These are phyloP conservation scores for Crotalus adamanteus DNA, from an alignment of 2,797 vertebrate genomes.

Conservation along the genomic window DNA sequence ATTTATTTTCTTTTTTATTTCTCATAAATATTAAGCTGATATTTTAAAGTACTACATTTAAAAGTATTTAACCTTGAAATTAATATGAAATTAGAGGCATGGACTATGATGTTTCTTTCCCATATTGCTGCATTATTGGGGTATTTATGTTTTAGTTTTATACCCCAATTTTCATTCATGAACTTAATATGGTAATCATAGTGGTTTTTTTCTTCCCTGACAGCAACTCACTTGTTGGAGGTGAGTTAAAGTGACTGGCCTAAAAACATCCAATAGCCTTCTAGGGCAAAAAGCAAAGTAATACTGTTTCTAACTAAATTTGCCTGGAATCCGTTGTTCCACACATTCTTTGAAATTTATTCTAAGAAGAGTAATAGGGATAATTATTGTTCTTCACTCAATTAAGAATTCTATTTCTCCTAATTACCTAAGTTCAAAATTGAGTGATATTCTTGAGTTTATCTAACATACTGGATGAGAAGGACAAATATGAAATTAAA, in stretches of 20 bases:
- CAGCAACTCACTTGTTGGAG: background rate
- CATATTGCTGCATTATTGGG: background rate
- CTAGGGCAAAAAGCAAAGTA: background rate
- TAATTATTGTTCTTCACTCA: background rate
- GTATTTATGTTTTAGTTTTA: background rate
- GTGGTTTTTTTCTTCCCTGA: background rate
- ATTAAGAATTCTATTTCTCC: background rate
- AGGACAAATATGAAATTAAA: background rate
- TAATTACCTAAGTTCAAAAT: background rate
- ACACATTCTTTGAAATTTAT: background rate
- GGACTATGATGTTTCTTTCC: background rate
- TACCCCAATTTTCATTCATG: background rate
- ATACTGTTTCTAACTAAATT: background rate
- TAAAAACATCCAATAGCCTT: background rate
- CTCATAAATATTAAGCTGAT: background rate
- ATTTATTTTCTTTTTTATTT: conserved; percentile 31
- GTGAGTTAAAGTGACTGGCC: background rate
- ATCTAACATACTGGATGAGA: background rate
- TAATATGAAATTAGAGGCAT: background rate
- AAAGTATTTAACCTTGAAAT: conserved; percentile 22
- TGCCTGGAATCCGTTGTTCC: background rate
- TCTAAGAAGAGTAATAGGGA: background rate
- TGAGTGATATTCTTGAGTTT: background rate
- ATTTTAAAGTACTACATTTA: conserved; percentile 41
- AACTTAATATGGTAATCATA: background rate